phyloP scores from a whole-genome alignment of 2,113 vertebrate genomes.

The Phocoena phocoena region DNA sequence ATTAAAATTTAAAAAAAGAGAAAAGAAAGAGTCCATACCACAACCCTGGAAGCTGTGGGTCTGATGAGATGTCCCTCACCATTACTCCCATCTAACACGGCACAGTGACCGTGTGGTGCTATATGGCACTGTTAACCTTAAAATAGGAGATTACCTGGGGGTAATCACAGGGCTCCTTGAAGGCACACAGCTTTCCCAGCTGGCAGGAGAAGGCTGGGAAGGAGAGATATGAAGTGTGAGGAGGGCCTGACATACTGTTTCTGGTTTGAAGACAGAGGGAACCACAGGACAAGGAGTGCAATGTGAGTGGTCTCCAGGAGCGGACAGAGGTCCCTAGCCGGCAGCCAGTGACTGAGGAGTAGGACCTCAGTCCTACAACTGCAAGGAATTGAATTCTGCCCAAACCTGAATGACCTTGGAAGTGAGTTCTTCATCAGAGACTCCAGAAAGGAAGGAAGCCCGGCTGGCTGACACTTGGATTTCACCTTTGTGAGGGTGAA shows the following conservation, averaged over 20 bases:
- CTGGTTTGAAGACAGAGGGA: neutral
- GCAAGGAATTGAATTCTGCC: neutral
- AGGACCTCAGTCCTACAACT: neutral
- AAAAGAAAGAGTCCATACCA: too few species aligned
- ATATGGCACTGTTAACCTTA: neutral
- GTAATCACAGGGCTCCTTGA: neutral
- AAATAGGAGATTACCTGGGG: neutral
- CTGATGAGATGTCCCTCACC: neutral
- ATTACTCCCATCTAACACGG: neutral
- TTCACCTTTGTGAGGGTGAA: neutral
- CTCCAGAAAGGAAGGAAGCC: neutral
- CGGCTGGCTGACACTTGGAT: neutral
- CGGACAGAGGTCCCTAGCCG: neutral
- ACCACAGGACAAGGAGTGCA: neutral
- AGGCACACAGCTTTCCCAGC: neutral
- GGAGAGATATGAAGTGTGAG: neutral
- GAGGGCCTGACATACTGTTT: rapidly evolving
- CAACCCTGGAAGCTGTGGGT: neutral
- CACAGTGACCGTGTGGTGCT: neutral
- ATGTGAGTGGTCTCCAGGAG: neutral
- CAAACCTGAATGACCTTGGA: neutral
- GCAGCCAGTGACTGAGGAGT: neutral
- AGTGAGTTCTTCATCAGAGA: neutral
- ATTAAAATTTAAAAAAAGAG: too few species aligned
- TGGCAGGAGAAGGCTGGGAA: neutral